Base-by-base conservation (phyloP, 1,140 invertebrate genomes). In the Drosophila obscura region DNA sequence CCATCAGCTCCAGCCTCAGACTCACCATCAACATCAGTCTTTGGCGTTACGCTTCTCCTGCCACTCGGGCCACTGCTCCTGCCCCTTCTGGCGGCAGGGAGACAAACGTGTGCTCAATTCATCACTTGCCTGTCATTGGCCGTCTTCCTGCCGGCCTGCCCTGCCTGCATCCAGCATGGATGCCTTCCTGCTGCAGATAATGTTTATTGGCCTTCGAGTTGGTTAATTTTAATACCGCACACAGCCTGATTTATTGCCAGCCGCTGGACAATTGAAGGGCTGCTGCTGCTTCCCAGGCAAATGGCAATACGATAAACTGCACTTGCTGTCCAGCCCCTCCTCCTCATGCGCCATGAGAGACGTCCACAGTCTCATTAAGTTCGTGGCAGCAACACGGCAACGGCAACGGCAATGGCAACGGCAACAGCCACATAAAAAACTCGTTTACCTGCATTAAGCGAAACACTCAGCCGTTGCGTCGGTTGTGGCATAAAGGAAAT, bases 381-480 rank as follows among this genome's bases (percentile, higher is more conserved):
- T 69, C 52, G 49, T 62, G 46, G 63, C 48, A 57, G 64, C 39
- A 19, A 26, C 73, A 67, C 52, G 55, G 50, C 66, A 44, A 49
- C 22, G 15, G 39, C 52, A 43, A 55, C 28, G 81, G 77, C 16
- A 0, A 67, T 48, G 55, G 49, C 66, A 44, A 49, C 22, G 15
- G 39, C 52, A 43, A 55, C 28, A 77, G 77, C 63, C 72, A 75
- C 74, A 85, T 85, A 85, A 85, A 85, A 85, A 85, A 82, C 82
- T 85, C 82, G 82, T 85, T 85, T 85, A 88, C 82, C 82, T 85
- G 82, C 82, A 87, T 87, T 87, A 85, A 82, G 78, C 78, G 78
- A 85, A 85, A 87, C 82, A 85, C 82, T 85, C 82, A 76, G 60
- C 82, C 82, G 82, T 78, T 74, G 74, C 82, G 82, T 87, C 78